Percentiles rank a stretch among this genome's conserved stretches.
These are phyloP conservation scores for Capreolus pygargus DNA, from an alignment of 2,113 vertebrate genomes.

Conservation along the genomic window DNA sequence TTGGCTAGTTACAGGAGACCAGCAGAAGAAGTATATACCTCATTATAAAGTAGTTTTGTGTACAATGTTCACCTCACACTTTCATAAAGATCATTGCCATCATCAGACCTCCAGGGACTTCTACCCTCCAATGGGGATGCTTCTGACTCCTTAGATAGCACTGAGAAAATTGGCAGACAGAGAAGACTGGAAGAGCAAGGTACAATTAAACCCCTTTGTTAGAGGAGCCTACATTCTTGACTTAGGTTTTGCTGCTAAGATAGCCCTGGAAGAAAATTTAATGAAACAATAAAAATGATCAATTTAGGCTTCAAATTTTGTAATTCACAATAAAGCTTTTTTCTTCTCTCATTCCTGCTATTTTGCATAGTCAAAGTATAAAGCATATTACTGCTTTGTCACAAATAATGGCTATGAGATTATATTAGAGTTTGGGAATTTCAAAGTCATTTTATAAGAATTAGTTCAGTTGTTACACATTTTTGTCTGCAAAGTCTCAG, in stretches of 20 bases:
- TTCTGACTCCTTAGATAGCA: not conserved
- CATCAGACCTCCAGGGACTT: not conserved
- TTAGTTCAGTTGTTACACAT: not conserved
- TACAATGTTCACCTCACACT: not conserved
- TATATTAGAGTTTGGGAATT: slow-evolving; percentile 21
- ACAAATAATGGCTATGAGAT: slow-evolving; percentile 21
- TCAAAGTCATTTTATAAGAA: slow-evolving; percentile 49
- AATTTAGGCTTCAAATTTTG: not conserved
- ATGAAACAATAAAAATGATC: slow-evolving; percentile 21
- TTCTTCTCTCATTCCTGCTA: not conserved
- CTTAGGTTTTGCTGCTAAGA: not conserved
- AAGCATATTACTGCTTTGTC: not conserved
- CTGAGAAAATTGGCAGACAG: not conserved
- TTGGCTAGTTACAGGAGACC: not conserved
- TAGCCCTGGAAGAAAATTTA: not conserved
- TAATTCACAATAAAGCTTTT: not conserved
- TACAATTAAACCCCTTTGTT: not conserved
- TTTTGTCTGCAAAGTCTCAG: slow-evolving; percentile 28
- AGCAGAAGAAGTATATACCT: not conserved
- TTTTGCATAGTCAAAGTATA: not conserved
- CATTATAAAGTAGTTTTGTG: not conserved
- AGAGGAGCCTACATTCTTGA: not conserved
- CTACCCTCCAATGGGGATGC: not conserved
- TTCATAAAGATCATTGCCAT: not conserved
- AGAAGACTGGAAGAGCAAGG: not conserved